Percentiles rank a stretch among this genome's conserved stretches.
Conservation (phyloP, 2,113 vertebrate species). For the Struthio camelus region DNA sequence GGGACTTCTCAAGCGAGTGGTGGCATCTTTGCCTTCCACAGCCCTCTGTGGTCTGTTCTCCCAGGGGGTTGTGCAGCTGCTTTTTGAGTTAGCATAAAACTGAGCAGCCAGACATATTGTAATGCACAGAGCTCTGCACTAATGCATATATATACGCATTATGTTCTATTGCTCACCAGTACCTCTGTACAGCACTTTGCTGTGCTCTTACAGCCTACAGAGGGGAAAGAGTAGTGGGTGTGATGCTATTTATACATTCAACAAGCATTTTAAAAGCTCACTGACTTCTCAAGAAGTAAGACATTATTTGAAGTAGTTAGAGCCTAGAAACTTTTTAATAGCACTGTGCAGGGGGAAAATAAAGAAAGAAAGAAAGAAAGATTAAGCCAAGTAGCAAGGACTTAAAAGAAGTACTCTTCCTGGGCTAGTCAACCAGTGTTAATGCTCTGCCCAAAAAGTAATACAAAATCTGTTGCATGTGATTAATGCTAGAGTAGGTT, state of each 20-base stretch:
- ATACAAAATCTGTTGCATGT: no score
- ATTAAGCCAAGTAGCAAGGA: no score
- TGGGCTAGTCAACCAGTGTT: no score
- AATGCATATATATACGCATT: not conserved
- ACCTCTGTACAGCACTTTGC: no score
- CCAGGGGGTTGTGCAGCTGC: not conserved
- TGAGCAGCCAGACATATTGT: accelerated
- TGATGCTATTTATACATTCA: not conserved
- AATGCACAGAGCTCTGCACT: not conserved
- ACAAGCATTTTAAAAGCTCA: not conserved
- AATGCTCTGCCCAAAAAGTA: no score
- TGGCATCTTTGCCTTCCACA: not conserved
- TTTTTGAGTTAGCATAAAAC: not conserved
- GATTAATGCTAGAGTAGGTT: not conserved
- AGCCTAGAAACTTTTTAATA: not conserved
- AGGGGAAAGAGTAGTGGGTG: not conserved
- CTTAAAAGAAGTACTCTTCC: no score
- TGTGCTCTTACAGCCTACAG: no score
- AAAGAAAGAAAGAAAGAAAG: no score
- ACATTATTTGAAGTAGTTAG: not conserved
- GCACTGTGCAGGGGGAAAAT: no score
- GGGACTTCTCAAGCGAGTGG: not conserved
- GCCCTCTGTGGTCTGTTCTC: not conserved
- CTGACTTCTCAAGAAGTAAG: not conserved
- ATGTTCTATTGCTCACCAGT: no score